phyloP scores from a whole-genome alignment of 1,140 invertebrate species.

The Rhopalosiphum maidis region DNA sequence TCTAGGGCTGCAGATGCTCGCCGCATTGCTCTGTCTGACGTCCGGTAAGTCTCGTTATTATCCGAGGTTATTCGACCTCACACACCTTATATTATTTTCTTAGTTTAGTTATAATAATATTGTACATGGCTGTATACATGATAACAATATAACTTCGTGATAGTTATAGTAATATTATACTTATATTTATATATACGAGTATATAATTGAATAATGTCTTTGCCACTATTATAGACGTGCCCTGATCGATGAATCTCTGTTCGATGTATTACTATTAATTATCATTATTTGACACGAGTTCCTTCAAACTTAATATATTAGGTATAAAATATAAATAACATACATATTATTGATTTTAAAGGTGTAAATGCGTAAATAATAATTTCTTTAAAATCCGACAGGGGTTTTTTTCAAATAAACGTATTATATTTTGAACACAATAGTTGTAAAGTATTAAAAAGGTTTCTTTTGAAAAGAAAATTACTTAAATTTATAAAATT shows the following conservation, averaged over 20 bases:
- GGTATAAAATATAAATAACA: not conserved
- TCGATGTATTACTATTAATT: not conserved
- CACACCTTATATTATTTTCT: not conserved
- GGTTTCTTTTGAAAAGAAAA: not conserved
- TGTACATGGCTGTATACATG: not conserved
- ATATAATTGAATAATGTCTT: not conserved
- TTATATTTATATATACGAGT: too few species aligned
- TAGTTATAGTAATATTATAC: not conserved
- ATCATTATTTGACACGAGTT: not conserved
- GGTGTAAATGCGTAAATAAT: not conserved
- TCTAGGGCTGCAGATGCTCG: not conserved
- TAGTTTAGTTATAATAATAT: not conserved
- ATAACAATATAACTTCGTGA: not conserved
- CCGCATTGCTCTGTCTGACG: not conserved
- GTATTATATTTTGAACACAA: not conserved
- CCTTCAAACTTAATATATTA: not conserved
- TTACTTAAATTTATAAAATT: not conserved
- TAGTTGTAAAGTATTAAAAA: not conserved
- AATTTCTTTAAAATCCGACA: not conserved
- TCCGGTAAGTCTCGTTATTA: constrained; percentile 17
- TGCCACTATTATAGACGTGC: not conserved
- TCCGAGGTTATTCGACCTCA: too few species aligned
- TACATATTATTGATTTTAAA: not conserved
- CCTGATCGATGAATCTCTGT: not conserved
- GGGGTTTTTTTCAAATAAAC: not conserved